A percentile compares a stretch with the other conserved stretches of the same genome.
phyloP scores from a whole-genome alignment of 2,797 vertebrate genomes.

The Crypturellus tataupa region DNA sequence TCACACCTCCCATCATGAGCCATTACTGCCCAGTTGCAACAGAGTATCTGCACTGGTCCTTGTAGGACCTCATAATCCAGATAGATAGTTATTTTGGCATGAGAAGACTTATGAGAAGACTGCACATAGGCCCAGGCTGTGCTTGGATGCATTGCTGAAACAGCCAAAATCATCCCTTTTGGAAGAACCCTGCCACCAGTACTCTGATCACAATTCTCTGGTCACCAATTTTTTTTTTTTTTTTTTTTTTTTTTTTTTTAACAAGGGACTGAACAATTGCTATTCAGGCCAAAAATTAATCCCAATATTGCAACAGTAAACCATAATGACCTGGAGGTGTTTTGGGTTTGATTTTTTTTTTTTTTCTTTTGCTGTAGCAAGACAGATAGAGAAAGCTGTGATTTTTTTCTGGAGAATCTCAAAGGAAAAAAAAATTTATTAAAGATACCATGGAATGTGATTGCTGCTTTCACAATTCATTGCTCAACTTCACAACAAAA shows the following conservation, averaged over 20 bases:
- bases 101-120: neutral
- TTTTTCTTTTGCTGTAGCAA: neutral
- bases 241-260: neutral
- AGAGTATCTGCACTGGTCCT: neutral
- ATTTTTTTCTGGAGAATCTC: conserved; percentile 24
- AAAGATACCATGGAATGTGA: conserved; percentile 16
- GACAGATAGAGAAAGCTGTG: neutral
- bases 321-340: neutral
- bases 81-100: neutral
- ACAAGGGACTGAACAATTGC: neutral
- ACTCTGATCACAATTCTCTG: neutral
- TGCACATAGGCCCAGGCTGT: neutral
- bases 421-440: conserved; percentile 42
- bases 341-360: neutral
- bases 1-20: neutral
- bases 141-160: no score
- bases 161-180: neutral
- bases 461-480: conserved; percentile 43
- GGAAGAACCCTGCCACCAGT: neutral
- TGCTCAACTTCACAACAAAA: conserved; percentile 21
- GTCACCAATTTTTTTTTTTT: neutral
- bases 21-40: neutral
- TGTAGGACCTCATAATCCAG: neutral
- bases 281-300: conserved; percentile 21
- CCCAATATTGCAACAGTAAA: neutral